Base-by-base conservation (phyloP, 1,140 invertebrate genomes). In the Vanessa tameamea region DNA sequence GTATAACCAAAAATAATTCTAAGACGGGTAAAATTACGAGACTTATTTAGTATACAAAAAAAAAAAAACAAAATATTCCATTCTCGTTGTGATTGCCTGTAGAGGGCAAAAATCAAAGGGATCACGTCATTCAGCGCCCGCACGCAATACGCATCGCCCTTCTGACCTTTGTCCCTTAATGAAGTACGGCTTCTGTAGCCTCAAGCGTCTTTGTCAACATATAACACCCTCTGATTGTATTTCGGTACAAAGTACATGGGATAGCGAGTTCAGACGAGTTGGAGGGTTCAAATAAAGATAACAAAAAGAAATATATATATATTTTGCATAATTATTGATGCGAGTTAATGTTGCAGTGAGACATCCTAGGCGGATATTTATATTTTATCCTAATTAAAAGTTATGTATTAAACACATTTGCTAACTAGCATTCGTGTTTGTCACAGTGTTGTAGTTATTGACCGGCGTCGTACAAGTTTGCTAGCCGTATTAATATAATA, bases 121-220 rank as follows among this genome's bases (percentile, higher is more conserved):
- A 20, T 20, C 59, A 72, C 51, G 66, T 64, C 69, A 51, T 59
- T 64, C 48, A 59, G 47, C 63, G 69, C 64, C 59, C 61, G 50
- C 69, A 69, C 66, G 66, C 65, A 61, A 51, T 64, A 69, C 59
- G 66, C 66, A 61, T 66, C 65, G 66, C 68, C 78, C 73, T 78
- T 79, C 79, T 83, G 85, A 85, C 83, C 83, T 84, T 82, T 86
- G 83, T 83, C 77, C 81, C 80, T 78, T 86, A 84, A 88, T 87
- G 82, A 87, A 85, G 83, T 82, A 77, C 78, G 74, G 80, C 77
- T 84, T 78, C 81, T 80, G 78, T 74, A 71, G 64, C 84, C 78
- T 67, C 57, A 69, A 78, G 82, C 82, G 76, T 85, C 82, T 86
- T 83, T 84, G 80, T 81, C 82, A 80, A 79, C 78, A 77, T 83